Evolutionary conservation across 2,888 invertebrate species (phyloP).

Genomic region (Pristionchus arcanus): DNA sequence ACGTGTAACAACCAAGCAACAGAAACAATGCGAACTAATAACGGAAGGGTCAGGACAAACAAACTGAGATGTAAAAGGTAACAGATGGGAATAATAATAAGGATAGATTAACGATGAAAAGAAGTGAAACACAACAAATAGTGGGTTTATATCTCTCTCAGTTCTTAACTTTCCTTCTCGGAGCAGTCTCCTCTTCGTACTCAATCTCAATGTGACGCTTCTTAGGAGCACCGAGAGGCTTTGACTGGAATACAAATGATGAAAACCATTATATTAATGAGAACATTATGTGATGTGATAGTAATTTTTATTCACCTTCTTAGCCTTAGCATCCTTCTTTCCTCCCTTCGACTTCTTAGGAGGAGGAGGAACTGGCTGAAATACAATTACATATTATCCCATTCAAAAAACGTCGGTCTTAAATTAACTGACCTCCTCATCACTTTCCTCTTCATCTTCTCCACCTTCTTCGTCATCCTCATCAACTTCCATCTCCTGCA

Average conservation of each 20-base stretch:
- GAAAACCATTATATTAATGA: background rate
- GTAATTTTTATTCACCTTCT: slow-evolving; percentile 54
- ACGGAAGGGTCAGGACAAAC: background rate
- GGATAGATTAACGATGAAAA: slow-evolving; percentile 36
- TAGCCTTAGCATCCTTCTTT: slow-evolving; percentile 62
- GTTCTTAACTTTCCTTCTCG: slow-evolving; percentile 62
- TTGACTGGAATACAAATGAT: slow-evolving; percentile 51
- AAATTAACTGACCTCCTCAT: slow-evolving; percentile 60
- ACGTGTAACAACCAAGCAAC: slow-evolving; percentile 40
- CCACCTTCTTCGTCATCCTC: slow-evolving; percentile 59
- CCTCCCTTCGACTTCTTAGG: slow-evolving; percentile 64
- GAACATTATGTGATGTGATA: background rate
- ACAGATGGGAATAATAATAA: slow-evolving; percentile 14
- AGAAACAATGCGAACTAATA: slow-evolving; percentile 44
- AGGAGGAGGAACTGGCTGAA: slow-evolving; percentile 58
- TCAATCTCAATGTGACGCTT: slow-evolving; percentile 73
- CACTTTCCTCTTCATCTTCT: slow-evolving; percentile 60
- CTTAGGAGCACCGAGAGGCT: slow-evolving; percentile 56
- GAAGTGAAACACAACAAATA: background rate
- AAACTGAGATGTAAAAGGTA: slow-evolving; percentile 17
- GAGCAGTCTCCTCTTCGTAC: slow-evolving; percentile 70
- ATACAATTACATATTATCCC: background rate
- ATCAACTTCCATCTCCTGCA: slow-evolving; percentile 58
- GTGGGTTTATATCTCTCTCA: background rate
- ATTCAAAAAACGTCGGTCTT: background rate